phyloP scores from a whole-genome alignment of 2,113 vertebrate genomes.

The Dendrocopos noguchii region DNA sequence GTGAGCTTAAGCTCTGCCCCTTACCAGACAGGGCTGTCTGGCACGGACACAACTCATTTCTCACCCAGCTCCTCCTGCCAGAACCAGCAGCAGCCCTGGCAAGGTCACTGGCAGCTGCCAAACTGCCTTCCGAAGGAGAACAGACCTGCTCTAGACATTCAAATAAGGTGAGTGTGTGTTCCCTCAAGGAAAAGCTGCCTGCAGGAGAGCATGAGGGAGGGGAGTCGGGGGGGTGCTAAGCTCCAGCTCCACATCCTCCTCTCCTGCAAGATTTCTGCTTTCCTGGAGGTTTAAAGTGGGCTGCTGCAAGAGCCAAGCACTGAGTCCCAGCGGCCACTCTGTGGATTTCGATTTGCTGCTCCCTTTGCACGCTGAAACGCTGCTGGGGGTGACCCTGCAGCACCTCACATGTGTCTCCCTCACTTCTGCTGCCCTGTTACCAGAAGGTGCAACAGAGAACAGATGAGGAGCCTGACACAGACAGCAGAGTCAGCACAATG shows the following conservation, averaged over 20 bases:
- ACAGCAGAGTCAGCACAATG: background rate
- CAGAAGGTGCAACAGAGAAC: background rate
- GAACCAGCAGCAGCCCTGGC: background rate
- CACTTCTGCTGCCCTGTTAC: background rate
- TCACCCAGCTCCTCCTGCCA: background rate
- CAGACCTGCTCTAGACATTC: background rate
- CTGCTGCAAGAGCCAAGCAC: background rate
- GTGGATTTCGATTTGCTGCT: background rate
- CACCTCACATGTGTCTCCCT: background rate
- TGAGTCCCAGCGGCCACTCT: background rate
- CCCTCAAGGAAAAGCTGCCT: background rate
- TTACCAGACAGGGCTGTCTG: background rate
- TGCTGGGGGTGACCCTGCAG: background rate
- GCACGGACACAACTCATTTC: background rate
- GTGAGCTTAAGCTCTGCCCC: background rate
- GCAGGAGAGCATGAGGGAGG: background rate
- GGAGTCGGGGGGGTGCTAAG: too few relatives aligned
- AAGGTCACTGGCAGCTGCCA: conserved; percentile 12
- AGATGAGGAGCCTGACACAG: background rate
- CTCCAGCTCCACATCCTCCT: background rate
- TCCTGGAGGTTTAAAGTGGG: background rate
- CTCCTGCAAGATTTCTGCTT: background rate
- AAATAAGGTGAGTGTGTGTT: background rate
- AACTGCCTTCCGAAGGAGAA: background rate
- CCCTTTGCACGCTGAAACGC: background rate